Base-by-base conservation (phyloP, 2,113 vertebrate species). In the Calypte anna region DNA sequence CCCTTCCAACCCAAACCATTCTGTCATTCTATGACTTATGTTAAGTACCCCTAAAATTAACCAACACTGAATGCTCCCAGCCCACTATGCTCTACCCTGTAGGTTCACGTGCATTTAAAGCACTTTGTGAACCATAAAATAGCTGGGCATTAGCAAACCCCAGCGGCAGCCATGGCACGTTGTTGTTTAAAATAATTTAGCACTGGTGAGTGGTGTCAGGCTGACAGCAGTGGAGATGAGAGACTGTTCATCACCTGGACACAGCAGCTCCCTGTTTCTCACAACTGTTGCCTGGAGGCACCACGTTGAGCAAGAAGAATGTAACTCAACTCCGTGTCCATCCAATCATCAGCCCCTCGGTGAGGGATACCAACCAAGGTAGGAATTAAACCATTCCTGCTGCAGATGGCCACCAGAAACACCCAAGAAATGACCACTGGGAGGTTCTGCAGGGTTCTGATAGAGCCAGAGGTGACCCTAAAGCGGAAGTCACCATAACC, bases 161-260 rank as follows among this genome's bases (percentile, higher is more conserved):
- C 23, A 59, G 66, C 78, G 79, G 70, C 17, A 20, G 2, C 44
- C 2, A 0, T 3, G 38, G 79, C 58, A 53, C 22, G 7, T 20
- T n/a, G 82, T 43, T 88, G 90, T 90, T 93, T 48, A 89, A 94
- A 91, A 93, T 95, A 94, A 96, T 96, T 93, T 44, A 81, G 68
- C 6, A 24, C 92, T 67, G 79, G 72, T 51, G 85, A 88, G 76
- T 3, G 46, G 86, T 90, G 92, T 91, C 94, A 91, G 88, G 72
- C 67, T 96, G 92, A 87, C 92, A 88, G 96, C 50, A 0, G 27
- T 0, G 1, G 24, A 46, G 50, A 80, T 4, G 14, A 46, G 75
- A 70, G 69, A 50, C 86, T 31, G 81, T 88, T 14, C 89, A 95
- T 96, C 95, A 89, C 77, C 79, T 31, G 85, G 79, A 57, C 12